These are phyloP conservation scores for Ardeotis arabs DNA, from an alignment of 2,113 vertebrate genomes.

Conservation along the genomic window DNA sequence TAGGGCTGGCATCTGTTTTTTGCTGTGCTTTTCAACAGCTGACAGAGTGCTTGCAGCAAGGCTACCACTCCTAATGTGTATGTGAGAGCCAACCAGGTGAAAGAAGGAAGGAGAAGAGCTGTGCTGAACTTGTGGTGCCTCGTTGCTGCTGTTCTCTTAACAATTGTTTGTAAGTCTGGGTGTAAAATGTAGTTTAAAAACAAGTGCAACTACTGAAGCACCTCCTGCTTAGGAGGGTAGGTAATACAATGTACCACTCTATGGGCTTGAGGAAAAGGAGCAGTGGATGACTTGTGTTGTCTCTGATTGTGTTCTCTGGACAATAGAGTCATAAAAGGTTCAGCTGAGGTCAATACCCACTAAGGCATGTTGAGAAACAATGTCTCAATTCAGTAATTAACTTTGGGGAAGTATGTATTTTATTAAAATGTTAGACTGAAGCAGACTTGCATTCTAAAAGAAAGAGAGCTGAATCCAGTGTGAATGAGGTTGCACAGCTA, in stretches of 20 bases:
- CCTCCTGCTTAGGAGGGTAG: background rate
- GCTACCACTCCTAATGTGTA: background rate
- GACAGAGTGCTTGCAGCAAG: background rate
- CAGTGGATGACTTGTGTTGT: background rate
- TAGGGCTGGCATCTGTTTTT: background rate
- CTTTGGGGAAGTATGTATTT: background rate
- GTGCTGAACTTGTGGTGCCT: background rate
- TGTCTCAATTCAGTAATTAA: background rate
- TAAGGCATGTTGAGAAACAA: background rate
- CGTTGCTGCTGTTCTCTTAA: background rate
- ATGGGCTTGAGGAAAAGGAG: background rate
- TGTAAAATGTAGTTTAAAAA: background rate
- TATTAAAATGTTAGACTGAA: background rate
- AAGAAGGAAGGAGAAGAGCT: background rate
- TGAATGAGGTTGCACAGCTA: background rate
- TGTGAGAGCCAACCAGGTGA: background rate
- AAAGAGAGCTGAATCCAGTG: background rate
- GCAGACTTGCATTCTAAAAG: background rate
- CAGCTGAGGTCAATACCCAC: background rate
- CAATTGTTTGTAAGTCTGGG: background rate
- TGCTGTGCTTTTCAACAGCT: background rate
- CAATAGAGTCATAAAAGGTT: background rate
- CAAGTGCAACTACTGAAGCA: background rate
- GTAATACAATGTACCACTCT: accelerated
- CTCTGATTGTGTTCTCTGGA: background rate